These are phyloP conservation scores for Brachionus plicatilis DNA, from an alignment of 1,140 invertebrate species.

Conservation along the genomic window DNA sequence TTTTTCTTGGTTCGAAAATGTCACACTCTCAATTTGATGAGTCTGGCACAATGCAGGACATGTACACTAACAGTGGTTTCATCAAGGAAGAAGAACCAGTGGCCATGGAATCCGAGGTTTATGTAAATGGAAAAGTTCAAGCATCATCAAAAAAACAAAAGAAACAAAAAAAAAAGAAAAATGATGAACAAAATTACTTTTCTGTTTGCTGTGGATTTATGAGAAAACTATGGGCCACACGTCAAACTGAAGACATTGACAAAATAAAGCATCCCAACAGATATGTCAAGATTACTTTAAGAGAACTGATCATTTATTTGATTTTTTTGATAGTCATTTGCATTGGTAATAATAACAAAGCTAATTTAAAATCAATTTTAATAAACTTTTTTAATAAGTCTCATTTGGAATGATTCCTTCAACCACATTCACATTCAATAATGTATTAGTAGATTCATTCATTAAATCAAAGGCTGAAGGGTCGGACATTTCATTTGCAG, in stretches of 20 bases:
- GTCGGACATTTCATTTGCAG: slow-evolving; percentile 57
- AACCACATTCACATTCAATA: slow-evolving; percentile 63
- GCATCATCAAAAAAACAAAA: not conserved
- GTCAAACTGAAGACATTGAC: slow-evolving; percentile 53
- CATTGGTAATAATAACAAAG: slow-evolving; percentile 56
- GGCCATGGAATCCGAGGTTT: slow-evolving; percentile 34
- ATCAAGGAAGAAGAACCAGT: slow-evolving; percentile 9
- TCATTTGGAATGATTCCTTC: slow-evolving; percentile 62
- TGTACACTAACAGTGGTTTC: not conserved
- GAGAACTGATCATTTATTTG: slow-evolving; percentile 62
- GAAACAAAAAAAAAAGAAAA: slow-evolving; percentile 33
- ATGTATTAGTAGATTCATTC: slow-evolving; percentile 61
- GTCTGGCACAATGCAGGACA: not conserved
- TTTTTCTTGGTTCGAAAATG: not conserved
- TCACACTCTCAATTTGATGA: not conserved
- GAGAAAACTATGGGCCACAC: slow-evolving; percentile 51
- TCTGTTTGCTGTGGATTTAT: not conserved
- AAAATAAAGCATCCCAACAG: slow-evolving; percentile 26
- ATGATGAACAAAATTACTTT: slow-evolving; percentile 10
- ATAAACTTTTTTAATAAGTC: slow-evolving; percentile 52
- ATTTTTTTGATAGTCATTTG: slow-evolving; percentile 60
- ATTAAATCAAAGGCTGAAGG: slow-evolving; percentile 48
- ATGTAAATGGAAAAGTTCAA: slow-evolving; percentile 24
- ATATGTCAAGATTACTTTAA: slow-evolving; percentile 60
- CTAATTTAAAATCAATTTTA: not conserved